A percentile compares a stretch with the other conserved stretches of the same genome.
phyloP scores from a whole-genome alignment of 2,888 invertebrate genomes.

The Ophion ellenae region DNA sequence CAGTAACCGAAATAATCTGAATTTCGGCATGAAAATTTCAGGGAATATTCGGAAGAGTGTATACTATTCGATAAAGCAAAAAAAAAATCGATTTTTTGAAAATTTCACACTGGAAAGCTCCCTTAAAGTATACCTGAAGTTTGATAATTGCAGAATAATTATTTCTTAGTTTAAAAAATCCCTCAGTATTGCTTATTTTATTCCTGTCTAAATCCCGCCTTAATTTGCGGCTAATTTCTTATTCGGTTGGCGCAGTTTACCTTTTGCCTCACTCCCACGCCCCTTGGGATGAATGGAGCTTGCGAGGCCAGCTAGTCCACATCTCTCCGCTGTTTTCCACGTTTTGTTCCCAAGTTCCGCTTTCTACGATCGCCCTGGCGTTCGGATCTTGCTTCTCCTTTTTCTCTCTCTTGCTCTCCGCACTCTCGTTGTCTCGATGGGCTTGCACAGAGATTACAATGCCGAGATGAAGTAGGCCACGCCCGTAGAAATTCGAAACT shows the following conservation, averaged over 20 bases:
- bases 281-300: conserved; percentile 15
- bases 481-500: conserved; percentile 68
- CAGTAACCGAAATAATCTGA: too few relatives aligned
- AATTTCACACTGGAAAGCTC: too few relatives aligned
- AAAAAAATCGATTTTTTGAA: too few relatives aligned
- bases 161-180: too few relatives aligned
- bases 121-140: too few relatives aligned
- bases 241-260: conserved; percentile 62
- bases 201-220: conserved; percentile 62
- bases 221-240: conserved; percentile 70
- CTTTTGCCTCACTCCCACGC: conserved; percentile 3
- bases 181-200: too few relatives aligned
- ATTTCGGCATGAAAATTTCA: too few relatives aligned
- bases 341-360: conserved; percentile 43
- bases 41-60: too few relatives aligned
- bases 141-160: too few relatives aligned
- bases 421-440: conserved; percentile 65
- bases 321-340: conserved; percentile 35
- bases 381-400: conserved; percentile 12
- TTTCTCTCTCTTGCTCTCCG: conserved; percentile 19
- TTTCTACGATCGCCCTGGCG: not conserved
- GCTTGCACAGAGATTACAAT: conserved; percentile 68
- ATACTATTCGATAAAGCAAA: too few relatives aligned
- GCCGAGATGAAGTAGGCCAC: conserved; percentile 67
- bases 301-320: conserved; percentile 29